Evolutionary conservation across 2,113 vertebrate species (phyloP), one percentile per base, ranked within the genome.

Genomic region (Glaucidium brasilianum): DNA sequence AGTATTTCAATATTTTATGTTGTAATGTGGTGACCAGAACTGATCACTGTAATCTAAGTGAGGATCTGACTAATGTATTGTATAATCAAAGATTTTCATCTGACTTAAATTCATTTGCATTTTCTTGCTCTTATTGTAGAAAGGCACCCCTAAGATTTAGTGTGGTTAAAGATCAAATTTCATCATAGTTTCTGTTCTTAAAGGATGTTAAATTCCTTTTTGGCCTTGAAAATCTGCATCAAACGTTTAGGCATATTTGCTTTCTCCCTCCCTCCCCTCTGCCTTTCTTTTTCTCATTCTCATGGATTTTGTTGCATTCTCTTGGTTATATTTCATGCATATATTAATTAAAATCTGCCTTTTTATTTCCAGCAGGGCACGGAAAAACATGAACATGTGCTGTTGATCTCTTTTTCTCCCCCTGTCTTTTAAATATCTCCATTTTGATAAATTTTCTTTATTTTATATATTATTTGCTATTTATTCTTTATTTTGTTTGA

Each of bases 1-100:
- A 98, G 97, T 97, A 93, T 96, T 98, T 98, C 98, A 98, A 96
- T 98, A 98, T 98, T 98, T 98, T 98, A 98, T 98, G 96, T 97
- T 96, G 95, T 97, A 98, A 98, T 96, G 79, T 96, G 96, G 97
- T 98, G 98, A 97, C 98, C 98, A 98, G 97, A 98, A 97, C 96
- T 90, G 98, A 98, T 98, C 85, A 13, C 94, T 95, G 69, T 97
- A 98, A 98, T 98, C 96, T 97, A 95, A 98, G 62, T 96, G 94
- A 95, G 91, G 93, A 98, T 97, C 96, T 97, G 96, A 97, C 94
- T 98, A 98, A 98, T 97, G 94, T 67, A 97, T 96, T 98, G 97
- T 97, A 96, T 98, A 98, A 98, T 97, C 97, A 98, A 97, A 98
- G 97, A 98, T 97, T 98, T 98, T 92, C 90, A 76, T 95, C 67